These are phyloP conservation scores for Drosophila mercatorum DNA, from an alignment of 2,888 invertebrate species.

Conservation along the genomic window DNA sequence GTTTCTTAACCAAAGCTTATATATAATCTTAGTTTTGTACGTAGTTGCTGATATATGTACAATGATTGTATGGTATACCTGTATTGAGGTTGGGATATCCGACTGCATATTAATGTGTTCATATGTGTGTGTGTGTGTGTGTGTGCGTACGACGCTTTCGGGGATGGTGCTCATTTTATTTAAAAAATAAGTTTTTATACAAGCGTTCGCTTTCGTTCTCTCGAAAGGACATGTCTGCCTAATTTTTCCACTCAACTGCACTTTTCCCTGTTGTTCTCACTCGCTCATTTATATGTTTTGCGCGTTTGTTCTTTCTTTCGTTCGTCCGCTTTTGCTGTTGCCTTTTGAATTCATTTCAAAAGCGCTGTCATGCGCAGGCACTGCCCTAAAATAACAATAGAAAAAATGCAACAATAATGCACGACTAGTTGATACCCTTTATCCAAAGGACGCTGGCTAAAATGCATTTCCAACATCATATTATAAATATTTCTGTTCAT, in stretches of 20 bases:
- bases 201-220: slow-evolving; percentile 45
- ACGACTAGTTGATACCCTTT: neutral
- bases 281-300: slow-evolving; percentile 67
- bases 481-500: too few species aligned
- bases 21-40: neutral
- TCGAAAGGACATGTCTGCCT: slow-evolving; percentile 72
- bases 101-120: neutral
- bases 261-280: slow-evolving; percentile 66
- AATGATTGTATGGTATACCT: neutral
- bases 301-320: slow-evolving; percentile 52
- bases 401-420: slow-evolving; percentile 8
- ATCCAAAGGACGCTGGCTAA: neutral
- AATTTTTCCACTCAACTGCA: slow-evolving; percentile 80
- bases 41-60: neutral
- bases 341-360: slow-evolving; percentile 68
- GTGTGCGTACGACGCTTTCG: slow-evolving; percentile 19
- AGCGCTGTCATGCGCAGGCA: slow-evolving; percentile 73
- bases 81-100: neutral
- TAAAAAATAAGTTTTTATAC: slow-evolving; percentile 53
- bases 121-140: neutral
- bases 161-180: slow-evolving; percentile 58
- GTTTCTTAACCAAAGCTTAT: neutral
- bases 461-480: neutral
- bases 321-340: slow-evolving; percentile 33
- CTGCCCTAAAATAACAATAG: slow-evolving; percentile 86